Conservation (phyloP, 2,113 vertebrate genomes). For the Asarcornis scutulata region DNA sequence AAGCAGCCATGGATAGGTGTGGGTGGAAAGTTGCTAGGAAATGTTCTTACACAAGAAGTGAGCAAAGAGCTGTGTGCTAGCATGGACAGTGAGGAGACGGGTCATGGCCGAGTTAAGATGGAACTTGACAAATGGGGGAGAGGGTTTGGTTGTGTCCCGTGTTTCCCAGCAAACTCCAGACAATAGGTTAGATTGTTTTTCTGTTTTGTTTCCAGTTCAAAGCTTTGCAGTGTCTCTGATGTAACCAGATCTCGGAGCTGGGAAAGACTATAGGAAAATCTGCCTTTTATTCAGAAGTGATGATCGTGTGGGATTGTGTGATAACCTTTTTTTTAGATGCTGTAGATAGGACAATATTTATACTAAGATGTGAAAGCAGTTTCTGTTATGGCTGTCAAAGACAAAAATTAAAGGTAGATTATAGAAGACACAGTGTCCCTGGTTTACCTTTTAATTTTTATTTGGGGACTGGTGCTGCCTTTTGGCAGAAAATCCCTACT, state of each 20-base stretch:
- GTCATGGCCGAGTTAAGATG: too few species aligned
- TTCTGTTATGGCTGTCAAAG: not conserved
- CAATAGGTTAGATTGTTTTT: not conserved
- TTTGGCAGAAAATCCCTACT: not conserved
- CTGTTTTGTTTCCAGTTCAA: not conserved
- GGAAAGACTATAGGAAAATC: not conserved
- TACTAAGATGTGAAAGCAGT: not conserved
- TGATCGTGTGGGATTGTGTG: not conserved
- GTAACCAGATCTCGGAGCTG: not conserved
- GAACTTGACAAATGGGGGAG: not conserved
- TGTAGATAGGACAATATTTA: not conserved
- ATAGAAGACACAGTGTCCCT: not conserved
- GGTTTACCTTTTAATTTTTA: not conserved
- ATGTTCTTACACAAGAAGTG: not conserved
- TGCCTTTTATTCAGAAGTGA: not conserved
- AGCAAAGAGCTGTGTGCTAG: not conserved
- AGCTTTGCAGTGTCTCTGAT: not conserved
- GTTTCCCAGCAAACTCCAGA: not conserved
- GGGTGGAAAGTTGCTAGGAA: not conserved
- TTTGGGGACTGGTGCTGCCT: not conserved
- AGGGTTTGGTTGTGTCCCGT: fast-evolving
- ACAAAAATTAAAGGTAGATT: not conserved
- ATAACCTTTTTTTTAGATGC: not conserved
- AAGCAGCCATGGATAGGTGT: not conserved
- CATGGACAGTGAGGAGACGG: not conserved